A percentile compares a stretch with the other conserved stretches of the same genome.
Evolutionary conservation across 2,113 vertebrate species (phyloP).

Genomic region (Natator depressus): DNA sequence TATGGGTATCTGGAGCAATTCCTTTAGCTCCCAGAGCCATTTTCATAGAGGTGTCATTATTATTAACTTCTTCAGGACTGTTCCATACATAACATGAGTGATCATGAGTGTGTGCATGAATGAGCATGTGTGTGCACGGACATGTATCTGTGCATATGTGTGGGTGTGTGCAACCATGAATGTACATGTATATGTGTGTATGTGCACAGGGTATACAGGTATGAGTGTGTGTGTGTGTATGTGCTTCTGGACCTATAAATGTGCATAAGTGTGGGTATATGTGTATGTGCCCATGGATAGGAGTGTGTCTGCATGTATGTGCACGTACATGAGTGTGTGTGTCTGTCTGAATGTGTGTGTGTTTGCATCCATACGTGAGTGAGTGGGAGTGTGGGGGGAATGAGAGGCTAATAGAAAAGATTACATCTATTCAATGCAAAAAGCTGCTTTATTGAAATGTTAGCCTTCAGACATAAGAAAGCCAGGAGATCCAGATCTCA

Average conservation of each 20-base stretch:
- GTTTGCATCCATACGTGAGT: too few relatives aligned
- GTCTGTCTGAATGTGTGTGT: fast-evolving
- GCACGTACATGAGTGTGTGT: neutral
- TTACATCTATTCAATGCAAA: neutral
- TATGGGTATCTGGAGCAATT: constrained; percentile 8
- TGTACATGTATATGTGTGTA: neutral
- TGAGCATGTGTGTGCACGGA: neutral
- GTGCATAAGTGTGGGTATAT: fast-evolving
- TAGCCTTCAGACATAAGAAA: neutral
- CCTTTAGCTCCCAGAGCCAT: fast-evolving
- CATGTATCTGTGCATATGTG: neutral
- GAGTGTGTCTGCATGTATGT: fast-evolving
- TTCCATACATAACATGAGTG: fast-evolving
- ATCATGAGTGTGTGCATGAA: too few relatives aligned
- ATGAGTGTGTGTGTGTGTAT: neutral
- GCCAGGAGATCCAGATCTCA: neutral
- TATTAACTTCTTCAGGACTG: fast-evolving
- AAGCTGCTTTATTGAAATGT: fast-evolving
- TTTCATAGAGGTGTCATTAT: fast-evolving
- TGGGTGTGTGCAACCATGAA: neutral
- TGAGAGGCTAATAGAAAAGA: fast-evolving
- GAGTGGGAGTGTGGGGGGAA: neutral
- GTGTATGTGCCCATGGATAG: fast-evolving
- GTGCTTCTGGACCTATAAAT: neutral
- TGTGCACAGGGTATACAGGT: neutral